phyloP scores from a whole-genome alignment of 2,113 vertebrate genomes.

The Ia io region DNA sequence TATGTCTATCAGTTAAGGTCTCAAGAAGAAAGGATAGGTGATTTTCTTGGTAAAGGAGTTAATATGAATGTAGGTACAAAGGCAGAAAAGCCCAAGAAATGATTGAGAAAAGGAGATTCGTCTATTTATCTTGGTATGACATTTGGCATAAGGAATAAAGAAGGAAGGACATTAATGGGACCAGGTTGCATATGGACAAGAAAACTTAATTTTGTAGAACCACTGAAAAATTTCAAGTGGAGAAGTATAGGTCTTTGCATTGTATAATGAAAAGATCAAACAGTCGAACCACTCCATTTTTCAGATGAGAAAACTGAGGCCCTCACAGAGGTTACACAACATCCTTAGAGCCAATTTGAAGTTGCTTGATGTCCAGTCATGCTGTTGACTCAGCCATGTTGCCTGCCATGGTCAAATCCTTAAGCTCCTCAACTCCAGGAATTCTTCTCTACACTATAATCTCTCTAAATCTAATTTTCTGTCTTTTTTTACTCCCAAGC shows the following conservation, averaged over 20 bases:
- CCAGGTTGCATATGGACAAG: not conserved
- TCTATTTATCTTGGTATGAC: not conserved
- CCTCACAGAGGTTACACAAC: not conserved
- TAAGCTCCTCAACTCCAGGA: not conserved
- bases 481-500: not conserved
- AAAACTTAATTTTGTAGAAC: not conserved
- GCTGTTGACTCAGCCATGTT: not conserved
- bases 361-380: not conserved
- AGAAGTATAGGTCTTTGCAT: not conserved
- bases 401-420: not conserved
- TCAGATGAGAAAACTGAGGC: not conserved
- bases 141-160: not conserved
- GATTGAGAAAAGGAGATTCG: not conserved
- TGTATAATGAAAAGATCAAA: not conserved
- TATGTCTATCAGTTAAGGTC: not conserved
- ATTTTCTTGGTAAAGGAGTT: not conserved
- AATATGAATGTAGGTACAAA: not conserved
- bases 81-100: not conserved
- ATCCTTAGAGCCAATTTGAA: not conserved
- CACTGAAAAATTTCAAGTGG: not conserved
- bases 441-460: not conserved
- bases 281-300: not conserved
- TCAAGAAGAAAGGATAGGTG: slow-evolving; percentile 24
- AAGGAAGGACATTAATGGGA: not conserved
- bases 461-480: not conserved